These are phyloP conservation scores for Geotrupes spiniger DNA, from an alignment of 2,888 invertebrate species.

Conservation along the genomic window DNA sequence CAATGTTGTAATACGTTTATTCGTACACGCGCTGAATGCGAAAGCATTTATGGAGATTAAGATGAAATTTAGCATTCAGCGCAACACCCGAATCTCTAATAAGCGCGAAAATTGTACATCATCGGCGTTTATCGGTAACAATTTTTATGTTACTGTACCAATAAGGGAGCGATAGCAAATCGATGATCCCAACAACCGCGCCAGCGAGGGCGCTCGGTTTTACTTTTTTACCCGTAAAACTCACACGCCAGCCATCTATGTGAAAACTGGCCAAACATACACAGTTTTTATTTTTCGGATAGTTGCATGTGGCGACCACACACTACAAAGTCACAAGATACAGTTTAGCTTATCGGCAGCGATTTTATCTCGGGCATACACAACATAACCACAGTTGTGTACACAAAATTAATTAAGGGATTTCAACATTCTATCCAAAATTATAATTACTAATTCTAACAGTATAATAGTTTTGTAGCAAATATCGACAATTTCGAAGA, in stretches of 20 bases:
- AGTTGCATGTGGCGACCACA: constrained; percentile 34
- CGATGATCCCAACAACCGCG: constrained; percentile 32
- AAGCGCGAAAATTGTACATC: constrained; percentile 8
- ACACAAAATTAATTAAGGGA: too few relatives aligned
- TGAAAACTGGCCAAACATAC: constrained; percentile 44
- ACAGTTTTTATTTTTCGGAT: constrained; percentile 32
- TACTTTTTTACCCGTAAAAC: constrained; percentile 34
- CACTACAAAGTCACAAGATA: constrained; percentile 2
- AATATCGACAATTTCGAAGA: too few relatives aligned
- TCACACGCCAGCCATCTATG: constrained; percentile 48
- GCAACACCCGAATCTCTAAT: constrained; percentile 20
- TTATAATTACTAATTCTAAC: too few relatives aligned
- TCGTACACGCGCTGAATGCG: constrained; percentile 35
- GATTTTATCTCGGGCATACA: background rate
- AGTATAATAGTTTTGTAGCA: too few relatives aligned
- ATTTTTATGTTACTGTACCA: constrained; percentile 10
- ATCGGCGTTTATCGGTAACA: too few relatives aligned
- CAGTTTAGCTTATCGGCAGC: background rate
- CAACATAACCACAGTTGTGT: too few relatives aligned
- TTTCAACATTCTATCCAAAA: too few relatives aligned
- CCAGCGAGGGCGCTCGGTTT: constrained; percentile 8
- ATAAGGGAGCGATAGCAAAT: constrained; percentile 34
- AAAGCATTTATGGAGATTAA: constrained; percentile 34
- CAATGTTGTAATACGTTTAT: constrained; percentile 39
- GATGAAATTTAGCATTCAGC: constrained; percentile 33